Evolutionary conservation across 2,113 vertebrate genomes (phyloP).

Genomic region (Mustelus asterias): DNA sequence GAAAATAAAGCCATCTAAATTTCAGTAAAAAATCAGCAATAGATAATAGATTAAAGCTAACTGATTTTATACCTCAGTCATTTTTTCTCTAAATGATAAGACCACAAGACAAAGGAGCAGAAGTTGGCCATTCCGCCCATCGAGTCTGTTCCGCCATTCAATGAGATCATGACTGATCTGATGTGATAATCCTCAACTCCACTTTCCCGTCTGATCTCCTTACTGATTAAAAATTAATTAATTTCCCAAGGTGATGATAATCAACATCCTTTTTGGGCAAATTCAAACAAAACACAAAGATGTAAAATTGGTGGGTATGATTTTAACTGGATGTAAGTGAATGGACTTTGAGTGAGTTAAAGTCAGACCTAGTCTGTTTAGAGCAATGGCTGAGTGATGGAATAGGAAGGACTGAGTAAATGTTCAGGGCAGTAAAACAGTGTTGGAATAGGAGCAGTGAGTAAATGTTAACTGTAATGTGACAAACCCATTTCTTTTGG

Average conservation of each 20-base stretch:
- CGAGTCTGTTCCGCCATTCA: too few species aligned
- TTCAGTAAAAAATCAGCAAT: not conserved
- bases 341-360: not conserved
- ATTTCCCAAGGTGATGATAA: not conserved
- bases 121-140: too few species aligned
- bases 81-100: too few species aligned
- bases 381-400: not conserved
- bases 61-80: not conserved
- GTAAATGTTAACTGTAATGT: not conserved
- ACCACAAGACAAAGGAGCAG: too few species aligned
- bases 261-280: not conserved
- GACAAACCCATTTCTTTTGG: not conserved
- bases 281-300: not conserved
- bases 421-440: not conserved
- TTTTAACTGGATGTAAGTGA: not conserved
- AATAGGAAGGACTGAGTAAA: not conserved
- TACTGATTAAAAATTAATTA: too few species aligned
- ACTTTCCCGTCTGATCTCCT: too few species aligned
- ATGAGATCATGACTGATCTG: too few species aligned
- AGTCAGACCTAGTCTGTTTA: not conserved
- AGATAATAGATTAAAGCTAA: not conserved
- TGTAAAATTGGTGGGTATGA: not conserved
- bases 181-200: too few species aligned
- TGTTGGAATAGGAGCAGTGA: not conserved
- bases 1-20: not conserved